Evolutionary conservation across 2,113 vertebrate species (phyloP).

Genomic region (Myrmophylax atrothorax): DNA sequence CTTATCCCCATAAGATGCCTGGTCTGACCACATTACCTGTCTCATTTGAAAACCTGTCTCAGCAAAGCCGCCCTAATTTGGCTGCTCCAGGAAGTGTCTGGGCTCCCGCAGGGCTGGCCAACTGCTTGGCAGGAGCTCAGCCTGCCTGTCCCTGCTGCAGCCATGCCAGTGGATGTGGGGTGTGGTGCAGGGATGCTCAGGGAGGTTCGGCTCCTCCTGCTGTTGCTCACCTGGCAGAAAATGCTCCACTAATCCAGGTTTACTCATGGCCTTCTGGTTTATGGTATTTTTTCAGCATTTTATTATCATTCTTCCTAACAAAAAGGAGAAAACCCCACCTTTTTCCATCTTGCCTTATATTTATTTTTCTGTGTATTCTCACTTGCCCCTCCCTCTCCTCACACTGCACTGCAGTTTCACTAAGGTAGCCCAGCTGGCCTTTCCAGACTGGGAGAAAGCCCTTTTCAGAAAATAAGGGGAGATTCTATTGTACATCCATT

Average conservation of each 20-base stretch:
- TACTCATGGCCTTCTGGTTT: background rate
- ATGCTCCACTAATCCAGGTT: background rate
- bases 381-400: background rate
- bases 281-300: background rate
- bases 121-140: background rate
- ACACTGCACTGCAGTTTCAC: background rate
- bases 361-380: background rate
- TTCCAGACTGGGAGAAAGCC: background rate
- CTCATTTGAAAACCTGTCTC: background rate
- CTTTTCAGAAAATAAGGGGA: background rate
- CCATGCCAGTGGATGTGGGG: fast-evolving
- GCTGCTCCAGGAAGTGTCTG: background rate
- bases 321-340: background rate
- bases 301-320: background rate
- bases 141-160: fast-evolving
- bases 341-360: background rate
- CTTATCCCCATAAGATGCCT: background rate
- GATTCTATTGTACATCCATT: background rate
- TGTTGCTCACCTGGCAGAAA: background rate
- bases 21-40: background rate
- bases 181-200: fast-evolving
- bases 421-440: background rate
- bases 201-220: background rate
- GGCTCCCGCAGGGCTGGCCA: background rate
- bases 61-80: background rate